Base-by-base conservation (phyloP, 2,797 vertebrate species). In the Tokudaia tokunoshimensis region DNA sequence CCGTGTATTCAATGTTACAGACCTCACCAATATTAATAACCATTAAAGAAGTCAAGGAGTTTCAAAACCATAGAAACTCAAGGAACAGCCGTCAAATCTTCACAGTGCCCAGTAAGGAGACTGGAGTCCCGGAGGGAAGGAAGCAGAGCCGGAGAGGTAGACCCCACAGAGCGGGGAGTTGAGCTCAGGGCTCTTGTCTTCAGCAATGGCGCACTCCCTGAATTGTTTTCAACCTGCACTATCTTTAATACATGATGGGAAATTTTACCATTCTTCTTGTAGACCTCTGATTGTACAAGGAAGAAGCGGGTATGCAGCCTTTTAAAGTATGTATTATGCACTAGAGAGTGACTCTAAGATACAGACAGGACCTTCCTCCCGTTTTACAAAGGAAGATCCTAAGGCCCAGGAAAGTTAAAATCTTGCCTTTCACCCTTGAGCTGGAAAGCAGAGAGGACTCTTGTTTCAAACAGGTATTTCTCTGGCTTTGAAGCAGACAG, bases 401-500 rank as follows among this genome's bases (percentile, higher is more conserved):
- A 20, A 78, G 17, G 8, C 57, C 87, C 59, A 37, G 34, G 86
- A 89, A 94, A 1, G 10, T 89, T 90, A 74, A 75, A 92, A 92
- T 52, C 10, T 20, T 87, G 22, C 19, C 65, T 37, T 11, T 7
- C 3, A 41, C 70, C 59, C 34, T 89, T 74, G 41, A 82, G 67
- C 26, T 44, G 65, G 47, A 63, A 84, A 85, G 5, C 22, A 17
- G 34, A 17, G 34, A 67, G 7, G 63, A 52, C 41, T 31, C 29
- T 20, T 20, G 7, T 67, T 80, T 92, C 41, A 81, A 65, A 75
- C 55, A 70, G n/a, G 67, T 61, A 26, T 11, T 83, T 34, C n/a
- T 61, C 44, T 82, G 55, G 31, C 78, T 96, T 92, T 83, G 83
- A 95, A 89, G 70, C 6, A 12, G 4, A 59, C 34, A 41, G 50